Base-by-base conservation (phyloP, 2,113 vertebrate genomes). In the Hemichromis elongatus region DNA sequence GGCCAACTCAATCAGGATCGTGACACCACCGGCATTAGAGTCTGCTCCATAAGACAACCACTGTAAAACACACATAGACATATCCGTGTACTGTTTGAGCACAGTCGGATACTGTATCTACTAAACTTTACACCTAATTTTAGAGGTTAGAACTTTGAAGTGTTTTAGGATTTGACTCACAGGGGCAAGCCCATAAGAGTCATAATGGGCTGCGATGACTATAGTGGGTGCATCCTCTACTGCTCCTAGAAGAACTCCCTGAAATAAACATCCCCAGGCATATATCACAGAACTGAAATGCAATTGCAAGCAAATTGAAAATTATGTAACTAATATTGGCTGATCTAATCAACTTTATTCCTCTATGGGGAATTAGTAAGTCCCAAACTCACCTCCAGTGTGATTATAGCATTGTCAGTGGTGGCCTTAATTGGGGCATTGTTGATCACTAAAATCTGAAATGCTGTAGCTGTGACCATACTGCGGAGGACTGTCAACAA, bases 41-140 rank as follows among this genome's bases (percentile, higher is more conserved):
- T 97, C 96, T 0, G 96, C 96, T 28, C 96, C 96, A 54, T 95
- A 96, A 0, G 96, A 94, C 88, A 96, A 6, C 95, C 96, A 96
- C 96, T 97, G 92, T 19, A 7, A 68, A 6, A 77, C 19, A 83
- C 1, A 80, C 56, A 70, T 26, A 89, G 33, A 85, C n/a, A 90
- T 16, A 82, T 9, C 16, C 21, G 66, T 33, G 19, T 9, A 52
- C 1, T 2, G 0, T 73, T 79, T 50, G 3, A 82, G 19, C 10
- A 12, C 3, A 30, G 5, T 11, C 9, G 30, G 12, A 53, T 9
- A 53, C 30, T 57, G 4, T 19, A 2, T 18, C 5, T 55, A 2
- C 8, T 66, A 3, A 55, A 4, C 33, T 59, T 16, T 53, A 53
- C 77, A 57, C 50, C 52, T 56, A 11, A 50, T 75, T 63, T n/a